These are phyloP conservation scores for Thamnophis elegans DNA, from an alignment of 2,797 vertebrate genomes.

Conservation along the genomic window DNA sequence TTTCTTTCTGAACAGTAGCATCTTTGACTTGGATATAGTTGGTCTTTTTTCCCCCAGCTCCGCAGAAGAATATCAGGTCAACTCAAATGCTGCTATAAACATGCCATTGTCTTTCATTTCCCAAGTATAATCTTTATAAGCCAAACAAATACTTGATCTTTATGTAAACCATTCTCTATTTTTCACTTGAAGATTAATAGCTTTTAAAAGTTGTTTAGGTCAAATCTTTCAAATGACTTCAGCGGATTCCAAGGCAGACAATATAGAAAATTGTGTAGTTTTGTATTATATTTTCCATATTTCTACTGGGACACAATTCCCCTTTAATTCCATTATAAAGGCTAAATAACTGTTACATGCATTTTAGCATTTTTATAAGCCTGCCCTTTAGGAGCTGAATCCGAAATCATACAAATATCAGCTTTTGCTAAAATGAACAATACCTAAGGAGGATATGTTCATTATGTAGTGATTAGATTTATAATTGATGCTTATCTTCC, in stretches of 20 bases:
- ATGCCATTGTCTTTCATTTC: background rate
- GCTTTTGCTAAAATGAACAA: background rate
- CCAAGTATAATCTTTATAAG: background rate
- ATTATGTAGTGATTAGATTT: background rate
- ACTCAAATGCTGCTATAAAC: background rate
- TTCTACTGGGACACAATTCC: background rate
- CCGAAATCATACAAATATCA: background rate
- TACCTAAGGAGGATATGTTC: background rate
- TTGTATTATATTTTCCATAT: background rate
- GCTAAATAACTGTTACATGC: background rate
- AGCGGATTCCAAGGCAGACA: background rate
- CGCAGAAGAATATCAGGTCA: background rate
- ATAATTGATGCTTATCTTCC: background rate
- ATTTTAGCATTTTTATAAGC: background rate
- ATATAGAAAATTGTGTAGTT: background rate
- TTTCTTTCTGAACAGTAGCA: background rate
- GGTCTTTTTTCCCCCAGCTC: background rate
- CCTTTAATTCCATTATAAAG: background rate
- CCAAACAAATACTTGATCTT: background rate
- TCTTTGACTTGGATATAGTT: background rate
- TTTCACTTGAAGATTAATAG: background rate
- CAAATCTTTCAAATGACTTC: background rate
- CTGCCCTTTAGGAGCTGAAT: background rate
- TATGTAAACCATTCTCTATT: background rate
- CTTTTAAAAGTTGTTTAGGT: background rate